Base-by-base conservation (phyloP, 2,113 vertebrate species). In the Cyanocitta stelleri region DNA sequence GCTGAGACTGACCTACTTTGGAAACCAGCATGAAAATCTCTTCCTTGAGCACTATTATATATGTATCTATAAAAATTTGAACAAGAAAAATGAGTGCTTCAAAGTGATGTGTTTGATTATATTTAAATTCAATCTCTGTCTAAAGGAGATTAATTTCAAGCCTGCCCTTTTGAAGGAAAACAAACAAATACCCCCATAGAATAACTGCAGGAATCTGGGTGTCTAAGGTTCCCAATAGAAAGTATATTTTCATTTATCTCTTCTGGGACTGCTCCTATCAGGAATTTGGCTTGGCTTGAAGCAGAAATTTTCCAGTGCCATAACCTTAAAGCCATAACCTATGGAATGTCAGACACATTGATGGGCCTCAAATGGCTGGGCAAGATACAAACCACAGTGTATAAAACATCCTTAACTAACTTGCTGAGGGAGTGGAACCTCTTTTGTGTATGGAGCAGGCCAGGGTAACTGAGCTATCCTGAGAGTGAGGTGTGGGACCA, bases 61-160 rank as follows among this genome's bases (percentile, higher is more conserved):
- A 41, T 73, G 16, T 78, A 79, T 68, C 52, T 49, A 82, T 89
- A 81, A 77, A 93, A 92, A 62, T 66, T 91, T 91, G 91, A 96
- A 81, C 35, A 95, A 89, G 90, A 95, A 95, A 96, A 96, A 96
- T 55, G 52, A 78, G 11, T 22, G 23, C 32, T 81, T 93, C 32
- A 71, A 80, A 95, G 67, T 49, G 95, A 72, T 1, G 3, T 39
- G 21, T 80, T 96, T 92, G 85, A 93, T 95, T 95, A 83, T 87
- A 80, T 69, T 94, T 91, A 85, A 96, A 95, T 96, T 90, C 69
- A 80, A 46, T 96, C 54, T 87, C 55, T 91, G 52, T 63, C 81
- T 80, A 91, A 91, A 85, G 63, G 13, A 92, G 83, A 96, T 95
- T 94, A 92, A 95, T 95, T 96, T 96, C 55, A 84, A 95, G 16